Conservation (phyloP, 2,888 invertebrate genomes). For the Coenonympha glycerion region DNA sequence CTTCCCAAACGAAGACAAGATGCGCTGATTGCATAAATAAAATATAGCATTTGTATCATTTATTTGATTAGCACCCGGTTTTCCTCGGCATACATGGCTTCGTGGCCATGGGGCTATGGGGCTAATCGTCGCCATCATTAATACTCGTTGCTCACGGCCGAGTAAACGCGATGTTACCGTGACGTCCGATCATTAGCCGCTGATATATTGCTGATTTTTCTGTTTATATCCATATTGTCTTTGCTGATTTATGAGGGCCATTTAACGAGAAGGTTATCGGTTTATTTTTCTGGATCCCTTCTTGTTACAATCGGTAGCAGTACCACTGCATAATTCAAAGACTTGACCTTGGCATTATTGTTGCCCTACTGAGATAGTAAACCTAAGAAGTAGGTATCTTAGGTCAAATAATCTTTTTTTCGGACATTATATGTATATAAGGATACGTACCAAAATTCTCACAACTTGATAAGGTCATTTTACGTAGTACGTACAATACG, state of each 20-base stretch:
- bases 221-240: slow-evolving; percentile 18
- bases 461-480: too few relatives aligned
- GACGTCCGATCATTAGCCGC: slow-evolving; percentile 58
- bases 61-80: slow-evolving; percentile 40
- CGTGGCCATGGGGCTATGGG: slow-evolving; percentile 60
- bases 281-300: too few relatives aligned
- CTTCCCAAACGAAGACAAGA: background rate
- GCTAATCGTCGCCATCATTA: slow-evolving; percentile 57
- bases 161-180: slow-evolving; percentile 51
- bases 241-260: slow-evolving; percentile 6
- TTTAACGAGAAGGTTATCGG: too few relatives aligned
- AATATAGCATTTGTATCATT: background rate
- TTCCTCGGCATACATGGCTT: slow-evolving; percentile 61
- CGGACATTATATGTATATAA: too few relatives aligned
- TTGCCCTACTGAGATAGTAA: too few relatives aligned
- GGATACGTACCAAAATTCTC: too few relatives aligned
- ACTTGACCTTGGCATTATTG: too few relatives aligned
- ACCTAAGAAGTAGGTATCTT: too few relatives aligned
- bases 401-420: too few relatives aligned
- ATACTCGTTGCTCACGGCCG: slow-evolving; percentile 64
- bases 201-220: slow-evolving; percentile 55
- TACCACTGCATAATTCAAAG: too few relatives aligned
- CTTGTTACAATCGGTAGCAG: too few relatives aligned
- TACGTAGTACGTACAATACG: too few relatives aligned
- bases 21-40: background rate